Evolutionary conservation across 1,140 invertebrate species (phyloP).

Genomic region (Paracyclopina nana): DNA sequence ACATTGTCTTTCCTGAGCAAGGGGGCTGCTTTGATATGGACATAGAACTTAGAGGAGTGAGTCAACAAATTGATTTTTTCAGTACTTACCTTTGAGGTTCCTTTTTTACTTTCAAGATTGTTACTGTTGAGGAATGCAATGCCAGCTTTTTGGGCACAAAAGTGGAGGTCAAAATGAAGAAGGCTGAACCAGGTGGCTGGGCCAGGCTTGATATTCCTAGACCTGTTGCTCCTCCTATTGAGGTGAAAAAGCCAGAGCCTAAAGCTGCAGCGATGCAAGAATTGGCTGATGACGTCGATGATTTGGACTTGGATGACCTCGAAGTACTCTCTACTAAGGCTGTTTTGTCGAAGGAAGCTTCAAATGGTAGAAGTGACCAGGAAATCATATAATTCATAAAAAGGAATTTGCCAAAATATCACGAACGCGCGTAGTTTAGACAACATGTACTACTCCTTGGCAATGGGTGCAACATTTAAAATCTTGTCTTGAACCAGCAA

Average conservation of each 20-base stretch:
- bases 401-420: no score
- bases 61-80: slow-evolving; percentile 22
- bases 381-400: neutral
- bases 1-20: slow-evolving; percentile 57
- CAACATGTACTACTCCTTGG: slow-evolving; percentile 24
- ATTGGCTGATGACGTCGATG: neutral
- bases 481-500: neutral
- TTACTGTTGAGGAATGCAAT: slow-evolving; percentile 33
- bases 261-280: neutral
- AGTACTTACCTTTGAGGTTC: neutral
- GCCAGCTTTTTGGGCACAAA: slow-evolving; percentile 55
- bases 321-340: neutral
- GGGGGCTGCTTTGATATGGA: slow-evolving; percentile 53
- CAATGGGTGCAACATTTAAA: slow-evolving; percentile 14
- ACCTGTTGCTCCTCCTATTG: neutral
- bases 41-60: slow-evolving; percentile 63
- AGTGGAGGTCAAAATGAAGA: slow-evolving; percentile 80
- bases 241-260: neutral
- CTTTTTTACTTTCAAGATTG: slow-evolving; percentile 32
- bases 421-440: no score
- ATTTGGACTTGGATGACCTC: slow-evolving; percentile 14
- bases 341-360: slow-evolving; percentile 1
- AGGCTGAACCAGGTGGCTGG: slow-evolving; percentile 66
- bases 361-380: neutral
- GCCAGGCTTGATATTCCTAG: slow-evolving; percentile 39